These are phyloP conservation scores for Valencia hispanica DNA, from an alignment of 2,797 vertebrate species.

Conservation along the genomic window DNA sequence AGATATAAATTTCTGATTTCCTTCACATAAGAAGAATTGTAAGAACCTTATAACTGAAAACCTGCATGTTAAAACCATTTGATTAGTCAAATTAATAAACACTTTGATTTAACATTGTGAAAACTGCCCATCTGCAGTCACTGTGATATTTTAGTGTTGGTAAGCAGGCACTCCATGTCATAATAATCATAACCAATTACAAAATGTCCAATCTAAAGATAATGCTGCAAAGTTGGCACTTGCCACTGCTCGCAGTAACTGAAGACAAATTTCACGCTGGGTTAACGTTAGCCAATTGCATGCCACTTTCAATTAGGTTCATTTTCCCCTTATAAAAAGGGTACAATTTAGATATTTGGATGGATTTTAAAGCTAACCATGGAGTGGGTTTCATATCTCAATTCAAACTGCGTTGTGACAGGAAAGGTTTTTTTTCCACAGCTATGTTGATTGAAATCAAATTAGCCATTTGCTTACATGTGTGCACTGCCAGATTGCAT, in stretches of 20 bases:
- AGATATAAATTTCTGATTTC: background rate
- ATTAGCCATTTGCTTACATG: conserved; percentile 75
- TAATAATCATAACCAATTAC: conserved; percentile 71
- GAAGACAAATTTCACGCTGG: conserved; percentile 79
- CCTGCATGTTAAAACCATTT: conserved; percentile 14
- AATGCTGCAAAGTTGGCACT: conserved; percentile 62
- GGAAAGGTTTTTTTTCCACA: conserved; percentile 54
- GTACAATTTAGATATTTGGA: conserved; percentile 75
- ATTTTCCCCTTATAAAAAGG: conserved; percentile 63
- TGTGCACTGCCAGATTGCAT: conserved; percentile 66
- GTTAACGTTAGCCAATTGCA: conserved; percentile 77
- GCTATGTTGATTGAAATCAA: conserved; percentile 62
- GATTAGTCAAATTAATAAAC: conserved; percentile 18
- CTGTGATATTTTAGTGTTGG: conserved; percentile 34
- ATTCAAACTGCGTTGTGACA: conserved; percentile 63
- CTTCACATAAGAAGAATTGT: background rate
- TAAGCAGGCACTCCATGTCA: conserved; percentile 47
- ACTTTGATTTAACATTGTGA: conserved; percentile 14
- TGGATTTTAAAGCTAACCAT: conserved; percentile 58
- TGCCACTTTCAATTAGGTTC: conserved; percentile 81
- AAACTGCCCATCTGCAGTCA: conserved; percentile 14
- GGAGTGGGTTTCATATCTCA: conserved; percentile 67
- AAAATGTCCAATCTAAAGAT: conserved; percentile 63
- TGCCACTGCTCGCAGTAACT: conserved; percentile 48
- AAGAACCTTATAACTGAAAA: background rate